phyloP scores from a whole-genome alignment of 2,797 vertebrate species.

The Mus minutoides region DNA sequence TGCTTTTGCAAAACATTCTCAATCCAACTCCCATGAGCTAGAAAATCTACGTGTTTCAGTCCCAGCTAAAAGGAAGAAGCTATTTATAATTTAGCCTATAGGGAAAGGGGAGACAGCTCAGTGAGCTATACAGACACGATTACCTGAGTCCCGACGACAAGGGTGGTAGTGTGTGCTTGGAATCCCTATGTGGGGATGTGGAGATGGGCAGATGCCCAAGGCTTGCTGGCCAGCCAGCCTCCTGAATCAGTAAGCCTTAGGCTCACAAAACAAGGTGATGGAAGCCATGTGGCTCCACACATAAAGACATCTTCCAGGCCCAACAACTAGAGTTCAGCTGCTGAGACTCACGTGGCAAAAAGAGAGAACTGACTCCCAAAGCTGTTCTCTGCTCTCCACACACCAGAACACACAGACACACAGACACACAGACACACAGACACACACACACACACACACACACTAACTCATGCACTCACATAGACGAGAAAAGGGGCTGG shows the following conservation, averaged over 20 bases:
- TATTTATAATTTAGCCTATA: background rate
- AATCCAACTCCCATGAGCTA: background rate
- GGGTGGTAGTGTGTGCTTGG: background rate
- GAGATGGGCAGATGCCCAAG: background rate
- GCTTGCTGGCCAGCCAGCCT: background rate
- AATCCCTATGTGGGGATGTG: too few species aligned
- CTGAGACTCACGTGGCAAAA: background rate
- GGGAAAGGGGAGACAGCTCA: background rate
- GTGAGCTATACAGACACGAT: background rate
- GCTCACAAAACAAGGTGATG: background rate
- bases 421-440: too few species aligned
- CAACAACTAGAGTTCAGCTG: background rate
- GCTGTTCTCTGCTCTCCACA: background rate
- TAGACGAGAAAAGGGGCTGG: background rate
- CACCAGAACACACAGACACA: too few species aligned
- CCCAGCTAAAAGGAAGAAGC: background rate
- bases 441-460: background rate
- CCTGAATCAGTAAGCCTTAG: background rate
- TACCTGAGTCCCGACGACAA: background rate
- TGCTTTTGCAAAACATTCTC: slow-evolving; percentile 34
- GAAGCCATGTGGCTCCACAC: background rate
- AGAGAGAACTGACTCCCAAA: background rate
- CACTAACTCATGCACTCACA: background rate
- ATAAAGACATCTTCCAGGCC: background rate
- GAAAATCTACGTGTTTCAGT: background rate